phyloP scores from a whole-genome alignment of 2,888 invertebrate genomes.

The Eristalis tenax region DNA sequence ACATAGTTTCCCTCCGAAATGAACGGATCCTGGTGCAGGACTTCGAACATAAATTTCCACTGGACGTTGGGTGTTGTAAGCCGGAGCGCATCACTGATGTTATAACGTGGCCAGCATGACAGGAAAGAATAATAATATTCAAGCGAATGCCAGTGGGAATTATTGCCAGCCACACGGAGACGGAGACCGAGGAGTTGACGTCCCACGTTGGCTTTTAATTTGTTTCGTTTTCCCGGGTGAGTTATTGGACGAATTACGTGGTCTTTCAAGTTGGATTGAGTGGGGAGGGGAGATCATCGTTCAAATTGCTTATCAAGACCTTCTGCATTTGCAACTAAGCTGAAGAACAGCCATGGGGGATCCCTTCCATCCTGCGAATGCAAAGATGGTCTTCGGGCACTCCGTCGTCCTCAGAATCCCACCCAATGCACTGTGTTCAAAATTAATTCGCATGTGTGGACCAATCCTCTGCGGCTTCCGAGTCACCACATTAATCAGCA shows the following conservation, averaged over 20 bases:
- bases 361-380: no score
- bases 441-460: no score
- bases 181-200: slow-evolving; percentile 15
- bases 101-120: slow-evolving; percentile 62
- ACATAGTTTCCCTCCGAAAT: slow-evolving; percentile 48
- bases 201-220: slow-evolving; percentile 66
- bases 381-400: no score
- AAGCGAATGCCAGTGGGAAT: slow-evolving; percentile 19
- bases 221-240: slow-evolving; percentile 63
- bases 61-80: slow-evolving; percentile 54
- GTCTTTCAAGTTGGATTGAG: not conserved
- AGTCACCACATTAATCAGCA: not conserved
- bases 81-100: slow-evolving; percentile 25
- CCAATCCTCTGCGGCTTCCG: no score
- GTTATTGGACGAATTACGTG: slow-evolving; percentile 43
- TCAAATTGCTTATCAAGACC: not conserved
- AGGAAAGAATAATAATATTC: slow-evolving; percentile 60
- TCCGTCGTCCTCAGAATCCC: no score
- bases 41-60: slow-evolving; percentile 68
- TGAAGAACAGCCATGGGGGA: no score
- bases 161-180: not conserved
- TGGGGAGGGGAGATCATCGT: not conserved
- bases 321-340: no score
- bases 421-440: no score
- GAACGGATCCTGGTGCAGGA: slow-evolving; percentile 49